These are phyloP conservation scores for Alitta virens DNA, from an alignment of 2,888 invertebrate species.

Conservation along the genomic window DNA sequence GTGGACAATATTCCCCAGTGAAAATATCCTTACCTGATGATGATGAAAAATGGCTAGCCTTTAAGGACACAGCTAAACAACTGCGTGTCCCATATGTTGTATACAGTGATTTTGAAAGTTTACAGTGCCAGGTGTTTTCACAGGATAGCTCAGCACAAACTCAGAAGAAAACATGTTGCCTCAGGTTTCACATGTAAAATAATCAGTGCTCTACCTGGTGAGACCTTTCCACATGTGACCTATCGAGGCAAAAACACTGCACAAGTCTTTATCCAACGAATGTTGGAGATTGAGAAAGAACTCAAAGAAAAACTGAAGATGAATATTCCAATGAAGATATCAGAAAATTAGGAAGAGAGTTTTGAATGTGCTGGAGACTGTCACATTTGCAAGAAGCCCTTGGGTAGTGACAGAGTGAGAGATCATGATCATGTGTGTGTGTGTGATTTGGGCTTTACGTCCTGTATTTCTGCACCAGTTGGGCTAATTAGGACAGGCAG, in stretches of 20 bases:
- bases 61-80: not conserved
- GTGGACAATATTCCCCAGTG: no score
- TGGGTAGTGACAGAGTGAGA: no score
- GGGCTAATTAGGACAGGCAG: no score
- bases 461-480: no score
- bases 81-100: not conserved
- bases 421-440: no score
- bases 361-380: not conserved
- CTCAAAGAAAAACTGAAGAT: not conserved
- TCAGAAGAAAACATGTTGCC: not conserved
- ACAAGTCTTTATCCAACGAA: not conserved
- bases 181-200: not conserved
- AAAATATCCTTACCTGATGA: no score
- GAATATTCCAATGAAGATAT: not conserved
- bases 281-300: not conserved
- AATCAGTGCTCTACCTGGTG: not conserved
- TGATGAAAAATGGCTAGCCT: not conserved
- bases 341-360: not conserved
- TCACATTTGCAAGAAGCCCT: no score
- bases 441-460: no score
- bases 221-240: not conserved
- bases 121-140: not conserved
- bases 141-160: not conserved
- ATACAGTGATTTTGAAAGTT: not conserved
- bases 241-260: not conserved